Evolutionary conservation across 1,140 invertebrate species (phyloP), one percentile per base, ranked within the genome.

Genomic region (Drosophila setifemur): DNA sequence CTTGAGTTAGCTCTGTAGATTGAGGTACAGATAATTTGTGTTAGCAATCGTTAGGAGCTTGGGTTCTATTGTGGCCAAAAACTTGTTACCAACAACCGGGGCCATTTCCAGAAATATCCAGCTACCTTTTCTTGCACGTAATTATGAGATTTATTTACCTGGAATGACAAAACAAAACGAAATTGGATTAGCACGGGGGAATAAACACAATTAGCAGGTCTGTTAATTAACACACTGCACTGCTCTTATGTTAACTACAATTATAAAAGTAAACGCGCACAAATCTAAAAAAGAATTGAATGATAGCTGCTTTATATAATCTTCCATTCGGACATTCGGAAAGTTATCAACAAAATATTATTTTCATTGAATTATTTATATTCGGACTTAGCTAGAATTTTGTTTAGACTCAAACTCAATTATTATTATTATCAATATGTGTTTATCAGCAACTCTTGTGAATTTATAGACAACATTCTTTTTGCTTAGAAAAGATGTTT

Each of bases 111-210:
- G 49, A 33, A 72, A 64, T n/a, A 58, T 54, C 14, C 39, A 45
- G 31, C 19, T 26, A 42, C 7, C 19, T 21, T 48, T 31, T 23
- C 26, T 45, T 21, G 14, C 25, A 43, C 29, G 53, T 76, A 64
- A 64, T 35, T 42, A 42, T 35, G 43, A 35, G 37, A 69, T 45
- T 57, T 57, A 69, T 57, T 54, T 78, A 78, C 74, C 74, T 78
- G 75, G 39, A 78, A 78, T 28, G 39, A 78, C 25, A 77, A 29
- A 40, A 61, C 31, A 39, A 48, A 45, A 55, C 39, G 1, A 54
- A 50, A 44, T 55, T 23, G 9, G 21, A 50, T 73, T 73, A 69
- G 39, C 28, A 53, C 25, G 11, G 11, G 12, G 16, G 44, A 33
- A 50, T 45, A 52, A 66, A 70, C 54, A 35, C 45, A 40, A 43